A percentile compares a stretch with the other conserved stretches of the same genome.
These are phyloP conservation scores for Nephrotoma guestfalica DNA, from an alignment of 2,888 invertebrate genomes.

Conservation along the genomic window DNA sequence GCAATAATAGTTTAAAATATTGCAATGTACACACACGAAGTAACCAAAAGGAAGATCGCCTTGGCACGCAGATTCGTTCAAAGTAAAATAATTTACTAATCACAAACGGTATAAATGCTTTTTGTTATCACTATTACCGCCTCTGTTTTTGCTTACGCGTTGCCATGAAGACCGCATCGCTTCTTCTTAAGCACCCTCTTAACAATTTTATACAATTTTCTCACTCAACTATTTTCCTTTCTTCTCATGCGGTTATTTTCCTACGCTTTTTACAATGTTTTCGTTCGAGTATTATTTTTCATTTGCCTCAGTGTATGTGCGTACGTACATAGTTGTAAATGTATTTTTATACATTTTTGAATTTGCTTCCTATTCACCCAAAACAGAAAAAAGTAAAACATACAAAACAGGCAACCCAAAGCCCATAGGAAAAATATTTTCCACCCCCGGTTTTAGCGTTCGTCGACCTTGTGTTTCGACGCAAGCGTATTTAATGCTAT, in stretches of 20 bases:
- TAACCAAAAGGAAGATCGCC: too few relatives aligned
- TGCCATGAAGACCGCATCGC: too few relatives aligned
- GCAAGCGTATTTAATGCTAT: not conserved
- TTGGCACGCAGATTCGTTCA: too few relatives aligned
- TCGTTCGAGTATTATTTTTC: not conserved
- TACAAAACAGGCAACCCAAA: not conserved
- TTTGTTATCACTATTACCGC: too few relatives aligned
- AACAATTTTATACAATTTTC: not conserved
- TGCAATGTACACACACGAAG: too few relatives aligned
- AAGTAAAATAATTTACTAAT: too few relatives aligned
- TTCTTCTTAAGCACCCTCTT: not conserved
- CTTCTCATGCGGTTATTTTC: not conserved
- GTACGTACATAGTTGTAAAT: not conserved
- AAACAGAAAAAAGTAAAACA: not conserved
- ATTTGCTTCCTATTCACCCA: not conserved
- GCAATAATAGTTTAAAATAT: too few relatives aligned
- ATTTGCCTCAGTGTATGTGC: not conserved
- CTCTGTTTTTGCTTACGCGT: too few relatives aligned
- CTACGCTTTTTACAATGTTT: not conserved
- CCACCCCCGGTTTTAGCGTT: slow-evolving; percentile 3
- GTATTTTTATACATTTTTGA: not conserved
- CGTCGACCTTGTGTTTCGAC: slow-evolving; percentile 1
- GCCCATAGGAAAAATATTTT: not conserved
- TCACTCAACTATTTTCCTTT: not conserved
- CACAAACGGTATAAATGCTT: too few relatives aligned